Evolutionary conservation across 2,888 invertebrate genomes (phyloP), one percentile per base, ranked within the genome.

Genomic region (Mylabris sibirica): DNA sequence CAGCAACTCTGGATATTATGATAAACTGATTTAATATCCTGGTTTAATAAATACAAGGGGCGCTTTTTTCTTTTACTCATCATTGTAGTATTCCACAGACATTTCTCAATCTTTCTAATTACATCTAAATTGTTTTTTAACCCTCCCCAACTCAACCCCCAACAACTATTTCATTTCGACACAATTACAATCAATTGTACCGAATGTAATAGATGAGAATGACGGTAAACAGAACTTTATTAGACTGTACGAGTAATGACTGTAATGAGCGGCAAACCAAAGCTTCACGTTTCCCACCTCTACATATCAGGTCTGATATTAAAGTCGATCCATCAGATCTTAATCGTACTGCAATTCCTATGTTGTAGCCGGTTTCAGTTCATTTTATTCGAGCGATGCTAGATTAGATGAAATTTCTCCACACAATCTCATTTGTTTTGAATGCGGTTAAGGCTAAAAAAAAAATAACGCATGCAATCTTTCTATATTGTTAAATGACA

Each of bases 11-110:
- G 77, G 79, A 80, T 80, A 82, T 81, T 81, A 80, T 81, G 81
- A 82, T 81, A 82, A 82, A 81, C 81, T 82, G 81, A 82, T 82
- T 81, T 81, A 82, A 82, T 82, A 81, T 80, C 80, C 77, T 75
- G 75, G 77, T 81, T 81, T 82, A 81, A 80, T 81, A 81, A 79
- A 78, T 78, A 78, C 67, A 60, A 34, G 69, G 67, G 71, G 26
- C 60, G 64, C 17, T 69, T 65, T 66, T 63, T 63, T 60, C 63
- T 61, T 30, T 49, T 35, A 57, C 14, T 57, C 57, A 57, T 57
- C 26, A 26, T 49, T 49, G 49, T 49, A 22, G 14, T 14, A 24
- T 26, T 24, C 57, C 14, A 57, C 26, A 1, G n/a, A n/a, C 14
- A 12, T 3, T 53, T 4, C 2, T 53, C 53, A 24, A 26, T 26